Evolutionary conservation across 2,888 invertebrate genomes (phyloP).

Genomic region (Scrobipalpa costella): DNA sequence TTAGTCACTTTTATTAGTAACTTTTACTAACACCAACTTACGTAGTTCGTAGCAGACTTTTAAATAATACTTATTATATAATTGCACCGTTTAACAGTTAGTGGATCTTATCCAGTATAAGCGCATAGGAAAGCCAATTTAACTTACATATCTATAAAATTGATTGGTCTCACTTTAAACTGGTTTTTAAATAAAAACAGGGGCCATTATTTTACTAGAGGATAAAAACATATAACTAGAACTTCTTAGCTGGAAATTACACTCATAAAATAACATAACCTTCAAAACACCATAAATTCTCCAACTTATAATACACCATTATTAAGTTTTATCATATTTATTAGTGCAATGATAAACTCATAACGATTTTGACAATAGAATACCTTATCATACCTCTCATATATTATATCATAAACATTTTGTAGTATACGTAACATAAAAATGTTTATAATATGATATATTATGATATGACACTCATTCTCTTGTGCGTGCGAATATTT

Average conservation of each 20-base stretch:
- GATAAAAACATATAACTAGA: neutral
- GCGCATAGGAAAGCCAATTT: constrained; percentile 26
- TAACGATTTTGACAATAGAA: too few relatives aligned
- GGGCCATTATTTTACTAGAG: constrained; percentile 23
- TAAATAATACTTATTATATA: constrained; percentile 32
- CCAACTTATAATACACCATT: too few relatives aligned
- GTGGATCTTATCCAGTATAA: constrained; percentile 43
- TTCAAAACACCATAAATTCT: too few relatives aligned
- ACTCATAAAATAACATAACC: too few relatives aligned
- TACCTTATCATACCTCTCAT: too few relatives aligned
- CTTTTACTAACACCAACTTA: constrained; percentile 22
- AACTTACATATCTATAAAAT: constrained; percentile 19
- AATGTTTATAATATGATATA: too few relatives aligned
- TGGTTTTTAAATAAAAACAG: constrained; percentile 20
- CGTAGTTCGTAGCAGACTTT: constrained; percentile 32
- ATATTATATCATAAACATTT: too few relatives aligned
- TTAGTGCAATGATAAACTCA: too few relatives aligned
- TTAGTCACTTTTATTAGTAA: constrained; percentile 34
- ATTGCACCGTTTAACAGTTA: constrained; percentile 19
- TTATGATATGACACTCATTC: too few relatives aligned
- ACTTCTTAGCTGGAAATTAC: neutral
- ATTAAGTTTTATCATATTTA: too few relatives aligned
- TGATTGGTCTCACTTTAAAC: constrained; percentile 22
- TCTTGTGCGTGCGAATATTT: too few relatives aligned
- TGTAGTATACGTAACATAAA: too few relatives aligned